Evolutionary conservation across 2,888 invertebrate genomes (phyloP).

Genomic region (Melieria crassipennis): DNA sequence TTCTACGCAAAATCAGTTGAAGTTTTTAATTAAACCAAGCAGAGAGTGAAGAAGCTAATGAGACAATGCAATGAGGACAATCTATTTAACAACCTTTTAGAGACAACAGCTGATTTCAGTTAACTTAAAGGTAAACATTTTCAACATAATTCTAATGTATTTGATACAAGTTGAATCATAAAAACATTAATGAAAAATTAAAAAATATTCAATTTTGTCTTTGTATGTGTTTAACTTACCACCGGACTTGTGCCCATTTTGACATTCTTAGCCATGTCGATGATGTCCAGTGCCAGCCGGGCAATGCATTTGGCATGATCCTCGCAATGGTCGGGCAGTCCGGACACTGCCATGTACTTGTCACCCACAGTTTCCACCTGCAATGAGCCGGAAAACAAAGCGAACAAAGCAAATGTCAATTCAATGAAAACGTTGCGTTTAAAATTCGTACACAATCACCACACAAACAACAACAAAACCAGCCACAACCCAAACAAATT

Average conservation of each 20-base stretch:
- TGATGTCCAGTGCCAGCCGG: constrained; percentile 90
- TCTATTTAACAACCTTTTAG: too few relatives aligned
- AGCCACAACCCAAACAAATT: too few relatives aligned
- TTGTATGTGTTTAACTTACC: constrained; percentile 69
- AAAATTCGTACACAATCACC: too few relatives aligned
- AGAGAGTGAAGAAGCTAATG: too few relatives aligned
- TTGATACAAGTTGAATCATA: too few relatives aligned
- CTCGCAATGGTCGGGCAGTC: constrained; percentile 89
- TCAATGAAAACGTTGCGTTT: neutral
- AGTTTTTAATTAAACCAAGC: too few relatives aligned
- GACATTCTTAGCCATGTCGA: constrained; percentile 90
- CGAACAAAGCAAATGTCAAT: constrained; percentile 8
- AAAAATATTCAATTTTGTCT: neutral
- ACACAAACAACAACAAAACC: too few relatives aligned
- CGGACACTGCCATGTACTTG: constrained; percentile 98
- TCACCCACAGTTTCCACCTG: constrained; percentile 98
- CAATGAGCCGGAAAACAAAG: constrained; percentile 18
- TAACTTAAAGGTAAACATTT: too few relatives aligned
- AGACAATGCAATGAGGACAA: too few relatives aligned
- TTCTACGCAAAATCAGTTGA: too few relatives aligned
- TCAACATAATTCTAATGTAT: too few relatives aligned
- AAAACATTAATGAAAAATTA: neutral
- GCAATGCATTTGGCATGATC: constrained; percentile 93
- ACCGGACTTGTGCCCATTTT: constrained; percentile 88
- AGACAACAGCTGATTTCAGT: too few relatives aligned